phyloP scores from a whole-genome alignment of 2,888 invertebrate species.

The Gnatocerus cornutus region DNA sequence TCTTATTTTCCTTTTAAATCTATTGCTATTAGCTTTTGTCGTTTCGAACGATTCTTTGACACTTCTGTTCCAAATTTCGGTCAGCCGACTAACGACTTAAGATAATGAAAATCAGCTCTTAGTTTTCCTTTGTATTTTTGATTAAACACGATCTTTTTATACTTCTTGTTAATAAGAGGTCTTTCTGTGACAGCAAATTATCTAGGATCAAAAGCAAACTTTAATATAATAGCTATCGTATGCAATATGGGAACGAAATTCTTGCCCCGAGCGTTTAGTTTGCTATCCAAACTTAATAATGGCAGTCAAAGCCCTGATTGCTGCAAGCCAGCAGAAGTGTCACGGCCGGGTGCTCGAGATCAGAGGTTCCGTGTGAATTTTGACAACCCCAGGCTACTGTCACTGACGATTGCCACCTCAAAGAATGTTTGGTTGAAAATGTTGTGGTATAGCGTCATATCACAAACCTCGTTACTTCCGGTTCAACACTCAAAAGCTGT shows the following conservation, averaged over 20 bases:
- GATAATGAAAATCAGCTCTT: background rate
- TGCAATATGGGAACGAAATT: conserved; percentile 60
- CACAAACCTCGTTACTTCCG: conserved; percentile 46
- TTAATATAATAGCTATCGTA: conserved; percentile 62
- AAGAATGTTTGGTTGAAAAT: conserved; percentile 39
- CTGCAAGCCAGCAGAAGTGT: conserved; percentile 39
- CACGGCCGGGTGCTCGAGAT: conserved; percentile 48
- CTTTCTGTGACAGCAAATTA: background rate
- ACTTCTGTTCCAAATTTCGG: conserved; percentile 22
- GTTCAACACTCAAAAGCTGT: conserved; percentile 27
- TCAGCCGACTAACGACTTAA: conserved; percentile 12
- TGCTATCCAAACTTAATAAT: conserved; percentile 71
- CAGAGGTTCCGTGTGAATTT: conserved; percentile 51
- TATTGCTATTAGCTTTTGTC: conserved; percentile 56
- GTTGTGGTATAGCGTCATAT: conserved; percentile 43
- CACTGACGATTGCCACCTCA: conserved; percentile 45
- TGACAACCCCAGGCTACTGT: conserved; percentile 45
- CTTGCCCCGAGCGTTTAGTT: conserved; percentile 66
- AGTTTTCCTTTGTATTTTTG: too few relatives aligned
- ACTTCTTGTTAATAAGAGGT: too few relatives aligned
- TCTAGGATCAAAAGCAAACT: conserved; percentile 34
- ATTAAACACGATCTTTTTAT: too few relatives aligned
- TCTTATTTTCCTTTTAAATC: conserved; percentile 59
- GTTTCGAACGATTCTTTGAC: conserved; percentile 31
- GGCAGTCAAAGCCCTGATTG: conserved; percentile 65